These are phyloP conservation scores for Hafferia zeledoni DNA, from an alignment of 2,797 vertebrate species.

Conservation along the genomic window DNA sequence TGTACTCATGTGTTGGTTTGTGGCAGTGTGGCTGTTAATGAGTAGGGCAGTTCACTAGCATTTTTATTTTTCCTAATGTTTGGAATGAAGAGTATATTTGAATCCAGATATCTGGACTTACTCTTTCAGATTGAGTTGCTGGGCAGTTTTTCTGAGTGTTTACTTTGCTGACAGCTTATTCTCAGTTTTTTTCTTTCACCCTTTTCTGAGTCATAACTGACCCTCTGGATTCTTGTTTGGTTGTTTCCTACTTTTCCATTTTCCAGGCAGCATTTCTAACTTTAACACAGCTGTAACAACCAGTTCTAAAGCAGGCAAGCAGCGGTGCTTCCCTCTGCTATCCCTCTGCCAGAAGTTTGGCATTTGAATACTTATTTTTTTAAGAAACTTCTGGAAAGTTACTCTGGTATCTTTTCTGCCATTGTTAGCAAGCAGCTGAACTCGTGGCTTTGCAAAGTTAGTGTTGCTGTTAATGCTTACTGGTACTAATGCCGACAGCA, in stretches of 20 bases:
- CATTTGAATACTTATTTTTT: not conserved
- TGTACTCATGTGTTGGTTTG: not conserved
- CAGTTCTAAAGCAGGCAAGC: not conserved
- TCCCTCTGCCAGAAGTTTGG: not conserved
- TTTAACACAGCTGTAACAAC: not conserved
- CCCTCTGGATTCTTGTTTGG: constrained; percentile 24
- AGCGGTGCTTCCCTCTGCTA: not conserved
- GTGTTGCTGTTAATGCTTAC: not conserved
- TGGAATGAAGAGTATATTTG: not conserved
- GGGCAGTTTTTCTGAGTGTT: not conserved
- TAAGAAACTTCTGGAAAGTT: not conserved
- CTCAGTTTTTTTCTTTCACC: constrained; percentile 36
- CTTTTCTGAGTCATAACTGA: constrained; percentile 57
- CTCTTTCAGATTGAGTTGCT: constrained; percentile 5
- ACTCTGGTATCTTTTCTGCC: not conserved
- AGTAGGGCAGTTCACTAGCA: fast-evolving
- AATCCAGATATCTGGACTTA: not conserved
- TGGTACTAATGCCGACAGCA: not conserved
- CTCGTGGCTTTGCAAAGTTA: not conserved
- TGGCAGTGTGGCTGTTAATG: not conserved
- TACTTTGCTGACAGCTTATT: constrained; percentile 8
- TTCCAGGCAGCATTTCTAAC: not conserved
- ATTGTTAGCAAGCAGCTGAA: not conserved
- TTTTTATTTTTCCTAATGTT: not conserved
- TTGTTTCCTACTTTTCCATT: constrained; percentile 11